phyloP scores from a whole-genome alignment of 2,888 invertebrate genomes.

The Timandra comae region DNA sequence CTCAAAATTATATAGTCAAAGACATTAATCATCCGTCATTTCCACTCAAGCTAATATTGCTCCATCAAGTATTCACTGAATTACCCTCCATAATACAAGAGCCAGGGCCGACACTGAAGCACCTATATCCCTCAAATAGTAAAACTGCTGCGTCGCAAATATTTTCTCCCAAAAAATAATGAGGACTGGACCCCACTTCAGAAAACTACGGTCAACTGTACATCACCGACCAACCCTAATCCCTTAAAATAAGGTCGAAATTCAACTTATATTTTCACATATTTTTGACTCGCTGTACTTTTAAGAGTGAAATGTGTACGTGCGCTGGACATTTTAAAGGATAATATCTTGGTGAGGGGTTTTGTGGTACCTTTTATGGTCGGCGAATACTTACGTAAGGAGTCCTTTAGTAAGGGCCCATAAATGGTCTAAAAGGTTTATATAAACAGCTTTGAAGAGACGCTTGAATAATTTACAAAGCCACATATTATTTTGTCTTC shows the following conservation, averaged over 20 bases:
- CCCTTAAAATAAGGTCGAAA: slow-evolving; percentile 10
- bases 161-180: slow-evolving; percentile 53
- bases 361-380: slow-evolving; percentile 30
- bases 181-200: slow-evolving; percentile 56
- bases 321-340: slow-evolving; percentile 48
- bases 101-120: too few relatives aligned
- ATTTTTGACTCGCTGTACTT: slow-evolving; percentile 15
- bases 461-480: background rate
- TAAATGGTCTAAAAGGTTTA: slow-evolving; percentile 18
- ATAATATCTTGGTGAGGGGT: slow-evolving; percentile 35
- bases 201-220: slow-evolving; percentile 28
- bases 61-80: too few relatives aligned
- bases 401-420: slow-evolving; percentile 20
- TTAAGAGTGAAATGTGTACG: slow-evolving; percentile 42
- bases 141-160: slow-evolving; percentile 55
- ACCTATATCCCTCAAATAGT: slow-evolving; percentile 30
- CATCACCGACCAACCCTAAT: slow-evolving; percentile 14
- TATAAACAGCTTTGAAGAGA: slow-evolving; percentile 8
- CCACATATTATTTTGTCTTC: too few relatives aligned
- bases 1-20: too few relatives aligned
- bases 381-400: slow-evolving; percentile 15
- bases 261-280: slow-evolving; percentile 1
- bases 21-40: too few relatives aligned
- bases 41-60: too few relatives aligned
- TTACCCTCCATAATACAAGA: too few relatives aligned